Evolutionary conservation across 35 echinoderm and acorn worm genomes (phyloP), one percentile per base, ranked within the genome.

Genomic region (Heliocidaris erythrogramma): DNA sequence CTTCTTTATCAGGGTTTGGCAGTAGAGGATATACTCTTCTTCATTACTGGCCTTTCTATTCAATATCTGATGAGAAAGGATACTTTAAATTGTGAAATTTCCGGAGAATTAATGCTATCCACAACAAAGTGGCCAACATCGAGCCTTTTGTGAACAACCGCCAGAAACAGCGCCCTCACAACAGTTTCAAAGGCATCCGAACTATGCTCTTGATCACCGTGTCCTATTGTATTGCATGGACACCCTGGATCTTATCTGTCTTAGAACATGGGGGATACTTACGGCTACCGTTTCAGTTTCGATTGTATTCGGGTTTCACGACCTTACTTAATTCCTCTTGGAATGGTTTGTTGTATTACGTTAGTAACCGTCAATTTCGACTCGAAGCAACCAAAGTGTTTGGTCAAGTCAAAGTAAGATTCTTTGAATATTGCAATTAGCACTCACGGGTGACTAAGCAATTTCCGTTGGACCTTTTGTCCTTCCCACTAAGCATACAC

Each of bases 331-430:
- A 78, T n/a, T 78, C 65, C 21, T 18, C 65, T n/a, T 78, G 65
- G 65, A 78, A n/a, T 78, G 65, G 21, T 21, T n/a, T 78, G 65
- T 78, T 78, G 65, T 78, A 78, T 78, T 78, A 78, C 65, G 65
- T 24, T 24, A 78, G 21, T 78, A 78, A 78, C 65, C 65, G 65
- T 21, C 65, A 78, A 8, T 78, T 78, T 24, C 65, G 65, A 78
- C 65, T 78, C 65, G 65, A 78, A 78, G 65, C 65, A 7, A 21
- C 7, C 21, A 78, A 78, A 78, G 21, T 78, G 27, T 78, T 18
- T 29, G 21, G 21, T 7, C 18, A 18, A 78, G 27, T 78, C 18
- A 78, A n/a, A 78, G 8, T 7, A 78, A n/a, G 18, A 78, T 78
- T 78, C 3, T 78, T 21, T 24, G 0, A 78, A 78, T 27, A 78